These are phyloP conservation scores for Eurystomus glaucurus DNA, from an alignment of 2,797 vertebrate genomes.

Conservation along the genomic window DNA sequence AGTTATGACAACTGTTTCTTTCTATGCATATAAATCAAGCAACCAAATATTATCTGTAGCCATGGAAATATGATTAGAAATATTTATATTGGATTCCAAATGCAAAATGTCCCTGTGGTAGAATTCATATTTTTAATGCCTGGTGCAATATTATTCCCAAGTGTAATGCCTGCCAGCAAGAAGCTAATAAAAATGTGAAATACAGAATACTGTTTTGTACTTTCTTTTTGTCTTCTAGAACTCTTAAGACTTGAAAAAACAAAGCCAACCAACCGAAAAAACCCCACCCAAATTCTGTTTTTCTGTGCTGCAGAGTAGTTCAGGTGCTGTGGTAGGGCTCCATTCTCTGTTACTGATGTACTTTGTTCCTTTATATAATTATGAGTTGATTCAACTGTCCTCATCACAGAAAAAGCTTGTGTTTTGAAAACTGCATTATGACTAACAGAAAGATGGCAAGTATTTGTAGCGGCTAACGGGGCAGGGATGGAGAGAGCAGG, in stretches of 20 bases:
- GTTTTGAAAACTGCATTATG: neutral
- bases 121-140: slow-evolving; percentile 82
- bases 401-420: neutral
- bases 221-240: slow-evolving; percentile 47
- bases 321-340: neutral
- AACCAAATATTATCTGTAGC: slow-evolving; percentile 86
- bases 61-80: slow-evolving; percentile 84
- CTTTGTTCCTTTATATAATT: neutral
- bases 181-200: slow-evolving; percentile 84
- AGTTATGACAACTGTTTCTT: slow-evolving; percentile 83
- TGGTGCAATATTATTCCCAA: slow-evolving; percentile 84
- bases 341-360: neutral
- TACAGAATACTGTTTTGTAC: slow-evolving; percentile 63
- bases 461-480: neutral
- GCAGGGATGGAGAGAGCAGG: neutral
- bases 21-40: slow-evolving; percentile 88
- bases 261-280: neutral
- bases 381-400: neutral
- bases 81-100: slow-evolving; percentile 85
- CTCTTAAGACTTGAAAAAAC: neutral
- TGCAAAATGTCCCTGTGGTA: slow-evolving; percentile 83
- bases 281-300: accelerated
- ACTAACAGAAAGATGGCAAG: neutral
- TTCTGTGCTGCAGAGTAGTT: neutral
- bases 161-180: slow-evolving; percentile 84